phyloP scores from a whole-genome alignment of 2,888 invertebrate genomes.

The Listrodromus nycthemerus region DNA sequence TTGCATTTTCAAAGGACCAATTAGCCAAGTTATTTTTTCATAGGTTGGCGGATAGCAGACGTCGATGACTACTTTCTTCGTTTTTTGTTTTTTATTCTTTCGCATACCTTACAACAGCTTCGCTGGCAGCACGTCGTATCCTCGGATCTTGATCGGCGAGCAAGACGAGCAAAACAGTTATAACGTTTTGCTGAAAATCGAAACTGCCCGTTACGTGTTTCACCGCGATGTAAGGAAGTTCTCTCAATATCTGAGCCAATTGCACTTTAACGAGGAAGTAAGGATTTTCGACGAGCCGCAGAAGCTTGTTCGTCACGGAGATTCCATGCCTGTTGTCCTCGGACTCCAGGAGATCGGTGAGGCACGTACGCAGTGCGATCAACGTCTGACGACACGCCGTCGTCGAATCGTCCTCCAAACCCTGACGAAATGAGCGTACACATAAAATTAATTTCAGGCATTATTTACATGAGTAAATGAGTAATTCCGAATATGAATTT shows the following conservation, averaged over 20 bases:
- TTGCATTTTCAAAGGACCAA: too few relatives aligned
- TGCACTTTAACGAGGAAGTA: constrained; percentile 95
- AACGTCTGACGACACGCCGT: constrained; percentile 91
- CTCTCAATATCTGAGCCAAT: constrained; percentile 87
- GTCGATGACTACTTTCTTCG: too few relatives aligned
- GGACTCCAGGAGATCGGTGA: constrained; percentile 88
- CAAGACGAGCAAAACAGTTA: constrained; percentile 88
- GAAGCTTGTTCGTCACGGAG: constrained; percentile 87
- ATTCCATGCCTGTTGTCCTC: constrained; percentile 86
- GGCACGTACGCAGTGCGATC: constrained; percentile 87
- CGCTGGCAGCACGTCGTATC: constrained; percentile 90
- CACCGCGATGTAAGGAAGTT: constrained; percentile 87
- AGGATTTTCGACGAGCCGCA: constrained; percentile 89
- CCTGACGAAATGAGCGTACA: constrained; percentile 85
- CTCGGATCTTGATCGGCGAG: constrained; percentile 91
- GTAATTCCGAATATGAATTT: too few relatives aligned
- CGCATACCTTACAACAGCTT: constrained; percentile 88
- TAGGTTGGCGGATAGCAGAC: background rate
- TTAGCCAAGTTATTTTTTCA: background rate
- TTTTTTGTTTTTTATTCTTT: constrained; percentile 6
- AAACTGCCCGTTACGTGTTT: constrained; percentile 85
- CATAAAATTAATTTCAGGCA: background rate
- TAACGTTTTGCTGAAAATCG: constrained; percentile 87
- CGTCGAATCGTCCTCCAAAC: constrained; percentile 90
- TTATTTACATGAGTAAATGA: too few relatives aligned